Conservation (phyloP, 1,140 invertebrate genomes). For the Stegodyphus dumicola region DNA sequence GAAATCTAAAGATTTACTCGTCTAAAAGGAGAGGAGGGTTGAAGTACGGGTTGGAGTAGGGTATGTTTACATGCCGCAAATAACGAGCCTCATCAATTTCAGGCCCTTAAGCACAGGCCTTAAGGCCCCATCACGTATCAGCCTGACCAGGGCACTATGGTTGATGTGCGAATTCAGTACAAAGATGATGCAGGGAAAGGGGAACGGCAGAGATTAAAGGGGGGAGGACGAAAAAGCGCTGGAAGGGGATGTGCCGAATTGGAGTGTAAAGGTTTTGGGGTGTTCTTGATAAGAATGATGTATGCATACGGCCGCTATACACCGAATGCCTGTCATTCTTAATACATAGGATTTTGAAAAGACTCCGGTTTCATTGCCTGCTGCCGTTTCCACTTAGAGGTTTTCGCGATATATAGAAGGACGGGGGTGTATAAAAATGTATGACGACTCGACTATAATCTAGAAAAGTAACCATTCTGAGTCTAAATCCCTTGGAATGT, state of each 20-base stretch:
- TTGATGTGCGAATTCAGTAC: neutral
- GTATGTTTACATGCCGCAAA: constrained; percentile 57
- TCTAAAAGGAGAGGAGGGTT: constrained; percentile 3
- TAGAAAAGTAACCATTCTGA: too few species aligned
- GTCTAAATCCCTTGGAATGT: too few species aligned
- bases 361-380: constrained; percentile 11
- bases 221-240: constrained; percentile 1
- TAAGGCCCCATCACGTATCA: constrained; percentile 39
- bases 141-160: constrained; percentile 1
- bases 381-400: constrained; percentile 30
- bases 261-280: constrained; percentile 48
- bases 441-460: too few species aligned
- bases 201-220: constrained; percentile 47
- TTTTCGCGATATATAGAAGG: neutral
- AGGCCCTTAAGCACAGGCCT: constrained; percentile 42
- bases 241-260: neutral
- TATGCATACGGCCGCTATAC: constrained; percentile 43
- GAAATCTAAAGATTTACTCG: constrained; percentile 37
- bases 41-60: neutral
- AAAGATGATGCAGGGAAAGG: neutral
- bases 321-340: constrained; percentile 51
- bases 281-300: constrained; percentile 53
- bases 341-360: constrained; percentile 55
- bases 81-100: constrained; percentile 57
- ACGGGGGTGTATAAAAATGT: too few species aligned